Evolutionary conservation across 2,113 vertebrate species (phyloP), one percentile per base, ranked within the genome.

Genomic region (Boleophthalmus pectinirostris): DNA sequence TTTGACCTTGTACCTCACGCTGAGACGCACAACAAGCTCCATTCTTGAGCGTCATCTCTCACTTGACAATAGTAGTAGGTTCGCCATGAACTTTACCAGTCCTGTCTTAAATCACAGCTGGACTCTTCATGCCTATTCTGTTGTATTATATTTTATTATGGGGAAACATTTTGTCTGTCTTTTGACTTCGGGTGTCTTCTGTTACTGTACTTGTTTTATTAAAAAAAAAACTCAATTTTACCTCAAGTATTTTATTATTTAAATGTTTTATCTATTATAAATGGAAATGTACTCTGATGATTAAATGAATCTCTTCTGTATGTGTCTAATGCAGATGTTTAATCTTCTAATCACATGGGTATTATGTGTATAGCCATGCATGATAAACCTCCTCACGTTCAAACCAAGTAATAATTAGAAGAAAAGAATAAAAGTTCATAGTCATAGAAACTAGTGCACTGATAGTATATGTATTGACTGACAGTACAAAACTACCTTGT

Each of bases 11-110:
- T 53, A 29, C 70, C 61, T 11, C 72, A 72, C 8, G 58, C 82
- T 75, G 78, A 85, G 68, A 85, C 61, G 71, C 87, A 88, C 87
- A 88, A 73, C 24, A 18, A 49, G 58, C 72, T 20, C n/a, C 21
- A n/a, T 23, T 24, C 63, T 21, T 14, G 16, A 61, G 9, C 21
- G 5, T 33, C 24, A 29, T 61, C 58, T 29, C 61, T 38, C 6
- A 35, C 25, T 5, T 61, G 58, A 61, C 23, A 64, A 38, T 12
- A 18, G 20, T 64, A 33, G 29, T 64, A 38, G 61, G 33, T 64
- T 38, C 16, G 38, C 18, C 58, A 16, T 29, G 14, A 25, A 14
- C 29, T 35, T 18, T 33, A 63, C 15, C 61, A n/a, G 18, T 38
- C 18, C 1, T 4, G 18, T 38, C 29, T 64, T 64, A 18, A 64